These are phyloP conservation scores for Marisa cornuarietis DNA, from an alignment of 1,140 invertebrate species.

Conservation along the genomic window DNA sequence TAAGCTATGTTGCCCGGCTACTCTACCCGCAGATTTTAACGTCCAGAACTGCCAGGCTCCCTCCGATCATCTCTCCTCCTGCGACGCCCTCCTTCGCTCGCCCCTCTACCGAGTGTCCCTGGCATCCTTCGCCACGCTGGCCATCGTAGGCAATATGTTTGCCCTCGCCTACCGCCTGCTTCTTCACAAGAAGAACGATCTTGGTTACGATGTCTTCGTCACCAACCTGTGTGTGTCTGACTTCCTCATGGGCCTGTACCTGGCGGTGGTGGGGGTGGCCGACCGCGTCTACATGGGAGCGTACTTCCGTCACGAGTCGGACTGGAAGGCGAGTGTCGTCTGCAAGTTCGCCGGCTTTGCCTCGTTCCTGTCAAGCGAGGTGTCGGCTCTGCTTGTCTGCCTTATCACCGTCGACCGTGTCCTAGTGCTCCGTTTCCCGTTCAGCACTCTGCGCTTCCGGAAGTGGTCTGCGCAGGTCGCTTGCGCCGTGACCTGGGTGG, in stretches of 20 bases:
- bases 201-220: slow-evolving; percentile 33
- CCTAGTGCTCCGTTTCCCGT: slow-evolving; percentile 48
- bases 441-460: slow-evolving; percentile 27
- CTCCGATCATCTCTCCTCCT: slow-evolving; percentile 37
- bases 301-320: slow-evolving; percentile 37
- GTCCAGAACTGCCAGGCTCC: slow-evolving; percentile 29
- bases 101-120: slow-evolving; percentile 25
- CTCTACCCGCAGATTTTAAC: slow-evolving; percentile 2
- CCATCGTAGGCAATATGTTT: slow-evolving; percentile 35
- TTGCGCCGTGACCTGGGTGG: slow-evolving; percentile 13
- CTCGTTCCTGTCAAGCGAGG: slow-evolving; percentile 45
- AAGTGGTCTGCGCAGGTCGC: slow-evolving; percentile 18
- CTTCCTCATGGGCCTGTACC: slow-evolving; percentile 54
- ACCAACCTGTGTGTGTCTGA: slow-evolving; percentile 46
- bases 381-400: slow-evolving; percentile 43
- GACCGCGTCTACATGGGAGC: slow-evolving; percentile 44
- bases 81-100: slow-evolving; percentile 32
- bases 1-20: slow-evolving; percentile 34
- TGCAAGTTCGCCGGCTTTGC: slow-evolving; percentile 49
- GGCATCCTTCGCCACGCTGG: slow-evolving; percentile 29
- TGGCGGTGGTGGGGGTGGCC: slow-evolving; percentile 48
- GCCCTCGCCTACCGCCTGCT: slow-evolving; percentile 29
- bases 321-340: slow-evolving; percentile 39
- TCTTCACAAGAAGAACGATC: slow-evolving; percentile 22
- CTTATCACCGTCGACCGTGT: slow-evolving; percentile 42